Evolutionary conservation across 1,140 invertebrate genomes (phyloP).

Genomic region (Galleria mellonella): DNA sequence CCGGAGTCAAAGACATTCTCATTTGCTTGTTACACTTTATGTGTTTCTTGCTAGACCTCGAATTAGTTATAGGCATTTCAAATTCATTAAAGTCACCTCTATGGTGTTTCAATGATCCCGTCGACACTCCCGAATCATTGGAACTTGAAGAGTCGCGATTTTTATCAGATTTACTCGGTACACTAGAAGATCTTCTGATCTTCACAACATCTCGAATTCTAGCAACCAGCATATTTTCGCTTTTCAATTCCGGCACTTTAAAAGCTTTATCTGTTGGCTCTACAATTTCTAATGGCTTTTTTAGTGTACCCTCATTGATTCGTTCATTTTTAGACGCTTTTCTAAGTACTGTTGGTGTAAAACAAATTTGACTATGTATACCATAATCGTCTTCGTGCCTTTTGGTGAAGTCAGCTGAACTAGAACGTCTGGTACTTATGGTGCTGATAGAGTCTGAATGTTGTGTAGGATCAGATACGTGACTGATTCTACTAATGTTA

Average conservation of each 20-base stretch:
- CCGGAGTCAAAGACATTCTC: conserved; percentile 64
- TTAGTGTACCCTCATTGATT: conserved; percentile 43
- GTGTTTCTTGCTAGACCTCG: conserved; percentile 71
- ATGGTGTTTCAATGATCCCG: conserved; percentile 79
- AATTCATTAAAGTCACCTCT: conserved; percentile 79
- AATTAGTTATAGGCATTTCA: conserved; percentile 75
- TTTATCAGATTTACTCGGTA: conserved; percentile 84
- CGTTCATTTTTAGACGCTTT: conserved; percentile 44
- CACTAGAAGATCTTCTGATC: conserved; percentile 85
- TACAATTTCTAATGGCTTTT: conserved; percentile 18
- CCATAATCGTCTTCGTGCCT: conserved; percentile 55
- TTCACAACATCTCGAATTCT: conserved; percentile 77
- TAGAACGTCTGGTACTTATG: conserved; percentile 55
- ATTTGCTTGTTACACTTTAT: conserved; percentile 52
- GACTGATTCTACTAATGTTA: conserved; percentile 57
- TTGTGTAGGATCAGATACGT: conserved; percentile 60
- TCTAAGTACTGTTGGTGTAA: conserved; percentile 56
- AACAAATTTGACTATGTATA: conserved; percentile 42
- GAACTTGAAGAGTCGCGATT: conserved; percentile 89
- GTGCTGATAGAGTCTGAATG: conserved; percentile 55
- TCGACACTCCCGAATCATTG: conserved; percentile 88
- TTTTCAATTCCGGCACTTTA: conserved; percentile 49
- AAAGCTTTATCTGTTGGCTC: conserved; percentile 34
- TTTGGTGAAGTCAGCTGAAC: conserved; percentile 69
- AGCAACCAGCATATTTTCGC: conserved; percentile 49